Evolutionary conservation across 2,113 vertebrate species (phyloP), one percentile per base, ranked within the genome.

Genomic region (Tautogolabrus adspersus): DNA sequence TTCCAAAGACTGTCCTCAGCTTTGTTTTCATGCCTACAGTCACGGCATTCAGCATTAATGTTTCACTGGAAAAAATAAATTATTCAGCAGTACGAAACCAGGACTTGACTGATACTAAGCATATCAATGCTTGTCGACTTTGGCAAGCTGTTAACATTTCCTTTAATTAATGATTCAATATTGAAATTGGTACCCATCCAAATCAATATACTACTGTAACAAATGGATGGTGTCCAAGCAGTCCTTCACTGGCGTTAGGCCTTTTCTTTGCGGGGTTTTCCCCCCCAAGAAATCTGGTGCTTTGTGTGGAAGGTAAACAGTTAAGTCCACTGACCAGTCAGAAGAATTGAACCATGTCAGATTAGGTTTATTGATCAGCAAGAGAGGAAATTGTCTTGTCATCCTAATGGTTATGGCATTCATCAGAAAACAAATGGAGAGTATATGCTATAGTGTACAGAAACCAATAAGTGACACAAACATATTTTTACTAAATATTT

Each of bases 11-110:
- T 54, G 61, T 52, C 51, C 60, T 64, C 68, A 1, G 70, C 46
- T 77, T 76, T 83, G 70, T 79, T 75, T 81, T 71, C 55, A 65
- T 16, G 78, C 74, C 71, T 77, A 55, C 71, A 84, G 62, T 65
- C 78, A 67, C 66, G 74, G 81, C 62, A 57, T 87, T 77, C 73
- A 58, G 49, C 61, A 81, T 86, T 55, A 79, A 87, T 85, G 68
- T 85, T 88, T 86, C 56, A 90, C 46, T 1, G 67, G 46, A 57
- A 70, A 82, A 77, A 44, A 38, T 88, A 59, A 89, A 89, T 86
- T 70, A 87, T 83, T 74, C 46, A 90, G 74, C 60, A 46, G 71
- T 8, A 63, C 55, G 42, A 75, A 81, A 73, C 23, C 72, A 63
- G 73, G 70, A 60, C 58, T 60, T 59, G 55, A 66, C 67, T 66